phyloP scores from a whole-genome alignment of 2,888 invertebrate species.

The Ommatoiulus sabulosus region DNA sequence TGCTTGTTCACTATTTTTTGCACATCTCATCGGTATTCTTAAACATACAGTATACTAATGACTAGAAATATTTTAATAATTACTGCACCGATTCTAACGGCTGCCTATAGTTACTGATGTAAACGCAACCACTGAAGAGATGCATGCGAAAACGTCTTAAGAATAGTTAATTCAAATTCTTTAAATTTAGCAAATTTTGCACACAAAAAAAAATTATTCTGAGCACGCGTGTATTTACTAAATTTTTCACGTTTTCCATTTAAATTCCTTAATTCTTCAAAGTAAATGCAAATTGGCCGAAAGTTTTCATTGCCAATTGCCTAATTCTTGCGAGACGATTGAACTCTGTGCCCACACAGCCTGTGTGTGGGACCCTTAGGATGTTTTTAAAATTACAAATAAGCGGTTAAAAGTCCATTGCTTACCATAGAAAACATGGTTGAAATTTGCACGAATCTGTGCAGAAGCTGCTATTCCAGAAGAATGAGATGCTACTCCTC shows the following conservation, averaged over 20 bases:
- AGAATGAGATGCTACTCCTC: constrained; percentile 51
- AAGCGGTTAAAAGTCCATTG: not conserved
- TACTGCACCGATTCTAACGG: too few relatives aligned
- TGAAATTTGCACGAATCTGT: not conserved
- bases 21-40: too few relatives aligned
- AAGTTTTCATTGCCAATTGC: not conserved
- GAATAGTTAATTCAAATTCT: not conserved
- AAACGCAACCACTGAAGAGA: too few relatives aligned
- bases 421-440: constrained; percentile 50
- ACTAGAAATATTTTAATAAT: not conserved
- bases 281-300: not conserved
- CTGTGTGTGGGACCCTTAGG: too few relatives aligned
- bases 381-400: not conserved
- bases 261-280: not conserved
- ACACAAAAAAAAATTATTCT: not conserved
- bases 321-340: not conserved
- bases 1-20: too few relatives aligned
- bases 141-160: not conserved
- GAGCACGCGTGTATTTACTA: not conserved
- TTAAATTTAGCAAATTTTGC: not conserved
- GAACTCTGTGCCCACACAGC: too few relatives aligned
- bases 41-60: too few relatives aligned
- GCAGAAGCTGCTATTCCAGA: constrained; percentile 53
- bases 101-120: too few relatives aligned
- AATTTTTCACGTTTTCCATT: not conserved